phyloP scores from a whole-genome alignment of 2,888 invertebrate species.

The Sicus ferrugineus region DNA sequence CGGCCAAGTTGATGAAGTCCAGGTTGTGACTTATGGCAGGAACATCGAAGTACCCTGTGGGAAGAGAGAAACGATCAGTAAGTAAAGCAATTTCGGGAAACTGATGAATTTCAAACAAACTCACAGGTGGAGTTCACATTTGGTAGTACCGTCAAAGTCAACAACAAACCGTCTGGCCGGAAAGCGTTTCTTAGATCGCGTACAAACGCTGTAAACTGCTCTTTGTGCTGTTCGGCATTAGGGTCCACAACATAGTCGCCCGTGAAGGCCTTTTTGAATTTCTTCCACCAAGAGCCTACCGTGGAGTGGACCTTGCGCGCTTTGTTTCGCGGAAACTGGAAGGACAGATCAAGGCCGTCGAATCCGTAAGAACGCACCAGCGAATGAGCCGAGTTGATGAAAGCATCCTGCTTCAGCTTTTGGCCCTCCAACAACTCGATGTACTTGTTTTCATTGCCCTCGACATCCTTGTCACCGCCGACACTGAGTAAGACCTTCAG shows the following conservation, averaged over 20 bases:
- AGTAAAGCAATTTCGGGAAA: background rate
- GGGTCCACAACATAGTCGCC: constrained; percentile 77
- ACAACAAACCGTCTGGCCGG: constrained; percentile 71
- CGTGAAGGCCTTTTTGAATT: constrained; percentile 77
- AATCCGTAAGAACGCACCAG: constrained; percentile 81
- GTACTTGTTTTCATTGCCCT: constrained; percentile 73
- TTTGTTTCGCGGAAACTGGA: constrained; percentile 82
- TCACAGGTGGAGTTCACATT: constrained; percentile 79
- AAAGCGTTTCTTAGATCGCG: constrained; percentile 78
- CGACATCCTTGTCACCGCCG: constrained; percentile 78
- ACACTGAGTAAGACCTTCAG: constrained; percentile 78
- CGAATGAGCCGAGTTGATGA: constrained; percentile 77
- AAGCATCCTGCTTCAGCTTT: constrained; percentile 74
- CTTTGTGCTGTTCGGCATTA: constrained; percentile 78
- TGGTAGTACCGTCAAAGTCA: constrained; percentile 77
- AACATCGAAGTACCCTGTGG: constrained; percentile 78
- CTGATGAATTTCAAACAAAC: constrained; percentile 42
- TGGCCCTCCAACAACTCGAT: constrained; percentile 76
- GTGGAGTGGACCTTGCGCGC: constrained; percentile 78
- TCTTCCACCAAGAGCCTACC: constrained; percentile 73
- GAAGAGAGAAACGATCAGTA: no score
- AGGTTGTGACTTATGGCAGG: constrained; percentile 75
- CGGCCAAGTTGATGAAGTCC: constrained; percentile 80
- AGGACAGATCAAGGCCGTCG: constrained; percentile 86
- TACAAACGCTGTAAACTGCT: constrained; percentile 80